These are phyloP conservation scores for Diprion similis DNA, from an alignment of 1,140 invertebrate genomes.

Conservation along the genomic window DNA sequence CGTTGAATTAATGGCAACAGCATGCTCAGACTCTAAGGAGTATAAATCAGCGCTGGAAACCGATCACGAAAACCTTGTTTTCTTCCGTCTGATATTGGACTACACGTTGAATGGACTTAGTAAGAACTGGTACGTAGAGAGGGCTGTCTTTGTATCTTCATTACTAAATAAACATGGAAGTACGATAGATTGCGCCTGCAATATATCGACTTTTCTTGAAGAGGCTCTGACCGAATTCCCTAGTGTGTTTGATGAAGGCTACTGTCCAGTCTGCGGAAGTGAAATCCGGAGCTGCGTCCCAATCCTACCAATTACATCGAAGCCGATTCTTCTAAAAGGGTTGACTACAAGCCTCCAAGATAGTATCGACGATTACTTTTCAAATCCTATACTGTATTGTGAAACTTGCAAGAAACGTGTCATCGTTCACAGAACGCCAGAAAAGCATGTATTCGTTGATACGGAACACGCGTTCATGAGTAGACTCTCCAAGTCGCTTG, in stretches of 20 bases:
- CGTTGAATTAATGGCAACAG: not conserved
- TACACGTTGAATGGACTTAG: not conserved
- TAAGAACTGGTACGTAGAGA: not conserved
- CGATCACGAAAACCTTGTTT: not conserved
- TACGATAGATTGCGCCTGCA: not conserved
- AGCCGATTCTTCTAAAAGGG: not conserved
- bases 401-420: not conserved
- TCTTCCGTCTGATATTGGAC: not conserved
- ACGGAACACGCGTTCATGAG: not conserved
- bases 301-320: not conserved
- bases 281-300: not conserved
- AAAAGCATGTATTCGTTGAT: not conserved
- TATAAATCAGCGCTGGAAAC: not conserved
- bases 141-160: not conserved
- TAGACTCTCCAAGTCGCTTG: not conserved
- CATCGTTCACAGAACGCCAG: not conserved
- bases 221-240: not conserved
- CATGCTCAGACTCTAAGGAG: not conserved
- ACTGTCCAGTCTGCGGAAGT: not conserved
- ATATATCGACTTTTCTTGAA: not conserved
- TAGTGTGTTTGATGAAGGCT: not conserved
- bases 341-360: not conserved
- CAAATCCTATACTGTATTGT: conserved; percentile 1
- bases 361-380: not conserved
- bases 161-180: not conserved